These are phyloP conservation scores for Microcebus lehilahytsara DNA, from an alignment of 2,113 vertebrate species.

Conservation along the genomic window DNA sequence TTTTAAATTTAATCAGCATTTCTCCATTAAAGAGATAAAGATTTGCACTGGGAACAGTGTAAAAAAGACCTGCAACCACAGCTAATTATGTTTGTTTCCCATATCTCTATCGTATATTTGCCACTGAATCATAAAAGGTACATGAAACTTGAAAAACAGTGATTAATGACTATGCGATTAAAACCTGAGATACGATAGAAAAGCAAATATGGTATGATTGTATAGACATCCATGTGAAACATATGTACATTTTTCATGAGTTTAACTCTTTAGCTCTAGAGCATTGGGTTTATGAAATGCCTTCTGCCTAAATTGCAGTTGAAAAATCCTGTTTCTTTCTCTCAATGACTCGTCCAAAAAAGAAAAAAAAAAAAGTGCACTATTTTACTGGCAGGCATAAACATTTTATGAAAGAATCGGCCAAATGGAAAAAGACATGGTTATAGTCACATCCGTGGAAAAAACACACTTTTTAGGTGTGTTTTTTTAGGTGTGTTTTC, in stretches of 20 bases:
- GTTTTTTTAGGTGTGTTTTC: no score
- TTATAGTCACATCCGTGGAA: neutral
- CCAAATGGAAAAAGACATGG: constrained; percentile 17
- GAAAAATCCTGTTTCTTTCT: neutral
- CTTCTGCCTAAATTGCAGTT: neutral
- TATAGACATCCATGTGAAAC: neutral
- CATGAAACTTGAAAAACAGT: neutral
- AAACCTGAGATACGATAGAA: neutral
- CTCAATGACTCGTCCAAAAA: constrained; percentile 8
- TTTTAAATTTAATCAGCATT: neutral
- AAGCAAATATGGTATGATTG: neutral
- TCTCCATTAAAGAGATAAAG: neutral
- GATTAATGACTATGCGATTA: neutral
- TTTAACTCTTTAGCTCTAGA: constrained; percentile 23
- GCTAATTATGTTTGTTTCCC: neutral
- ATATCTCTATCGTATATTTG: neutral
- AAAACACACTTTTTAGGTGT: neutral
- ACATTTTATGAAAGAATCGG: constrained; percentile 23
- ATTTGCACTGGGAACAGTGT: neutral
- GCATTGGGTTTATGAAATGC: neutral
- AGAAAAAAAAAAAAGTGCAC: neutral
- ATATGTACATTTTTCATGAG: neutral
- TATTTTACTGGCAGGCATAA: constrained; percentile 46
- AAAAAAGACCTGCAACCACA: neutral
- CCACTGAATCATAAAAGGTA: neutral